These are phyloP conservation scores for Perccottus glenii DNA, from an alignment of 2,113 vertebrate genomes.

Conservation along the genomic window DNA sequence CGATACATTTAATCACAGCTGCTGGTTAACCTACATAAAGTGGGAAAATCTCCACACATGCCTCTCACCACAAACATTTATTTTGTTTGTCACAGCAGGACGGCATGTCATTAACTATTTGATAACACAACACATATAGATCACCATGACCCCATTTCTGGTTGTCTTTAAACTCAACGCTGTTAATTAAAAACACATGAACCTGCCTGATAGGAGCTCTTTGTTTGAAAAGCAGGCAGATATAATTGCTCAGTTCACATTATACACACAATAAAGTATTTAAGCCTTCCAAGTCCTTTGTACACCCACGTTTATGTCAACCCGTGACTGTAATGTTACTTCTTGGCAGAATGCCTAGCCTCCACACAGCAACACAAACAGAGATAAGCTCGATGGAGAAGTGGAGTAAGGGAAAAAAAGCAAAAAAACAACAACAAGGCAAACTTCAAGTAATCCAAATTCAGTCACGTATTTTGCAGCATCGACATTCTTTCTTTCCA, in stretches of 20 bases:
- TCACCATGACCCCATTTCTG: conserved; percentile 30
- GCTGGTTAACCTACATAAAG: conserved; percentile 52
- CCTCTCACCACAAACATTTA: conserved; percentile 10
- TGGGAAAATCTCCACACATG: conserved; percentile 23
- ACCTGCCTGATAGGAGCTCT: conserved; percentile 70
- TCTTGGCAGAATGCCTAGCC: conserved; percentile 64
- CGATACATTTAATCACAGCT: conserved; percentile 53
- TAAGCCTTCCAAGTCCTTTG: conserved; percentile 72
- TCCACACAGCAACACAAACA: conserved; percentile 68
- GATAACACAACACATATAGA: conserved; percentile 20
- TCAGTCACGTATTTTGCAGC: conserved; percentile 65
- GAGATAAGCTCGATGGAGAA: conserved; percentile 68
- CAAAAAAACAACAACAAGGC: not conserved
- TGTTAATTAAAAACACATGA: conserved; percentile 77
- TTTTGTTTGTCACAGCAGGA: conserved; percentile 9
- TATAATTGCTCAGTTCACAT: conserved; percentile 77
- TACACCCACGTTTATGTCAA: conserved; percentile 75
- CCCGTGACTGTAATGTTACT: conserved; percentile 68
- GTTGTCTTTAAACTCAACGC: conserved; percentile 51
- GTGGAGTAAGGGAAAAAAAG: conserved; percentile 23
- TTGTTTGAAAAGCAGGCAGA: conserved; percentile 73
- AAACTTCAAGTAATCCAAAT: conserved; percentile 64
- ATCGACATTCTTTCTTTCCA: conserved; percentile 59
- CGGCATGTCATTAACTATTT: conserved; percentile 7
- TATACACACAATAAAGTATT: conserved; percentile 78